Percentiles rank a stretch among this genome's conserved stretches.
Conservation (phyloP, 2,888 invertebrate species). For the Drosophila quinaria region DNA sequence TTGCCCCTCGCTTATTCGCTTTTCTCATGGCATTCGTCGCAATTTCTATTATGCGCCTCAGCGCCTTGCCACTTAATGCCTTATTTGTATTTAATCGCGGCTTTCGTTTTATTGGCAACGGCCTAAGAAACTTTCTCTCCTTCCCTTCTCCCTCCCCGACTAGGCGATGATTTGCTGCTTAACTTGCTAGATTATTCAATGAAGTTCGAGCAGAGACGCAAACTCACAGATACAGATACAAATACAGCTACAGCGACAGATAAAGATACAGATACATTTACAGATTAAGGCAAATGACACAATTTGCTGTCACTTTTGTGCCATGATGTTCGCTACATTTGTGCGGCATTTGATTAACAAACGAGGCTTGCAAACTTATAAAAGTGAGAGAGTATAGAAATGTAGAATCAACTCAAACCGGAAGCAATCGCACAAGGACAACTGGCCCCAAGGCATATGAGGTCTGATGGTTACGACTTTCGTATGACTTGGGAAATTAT, state of each 20-base stretch:
- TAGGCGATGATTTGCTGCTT: slow-evolving; percentile 34
- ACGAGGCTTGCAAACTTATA: slow-evolving; percentile 5
- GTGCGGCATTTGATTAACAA: slow-evolving; percentile 31
- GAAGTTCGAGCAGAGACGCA: slow-evolving; percentile 59
- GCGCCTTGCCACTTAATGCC: slow-evolving; percentile 79
- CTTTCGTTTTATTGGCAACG: slow-evolving; percentile 76
- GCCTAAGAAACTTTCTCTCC: slow-evolving; percentile 16
- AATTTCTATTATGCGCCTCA: slow-evolving; percentile 82
- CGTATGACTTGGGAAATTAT: slow-evolving; percentile 65
- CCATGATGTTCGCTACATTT: slow-evolving; percentile 44
- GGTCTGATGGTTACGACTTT: slow-evolving; percentile 33
- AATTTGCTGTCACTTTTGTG: slow-evolving; percentile 56
- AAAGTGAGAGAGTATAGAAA: slow-evolving; percentile 1
- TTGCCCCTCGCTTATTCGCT: slow-evolving; percentile 17
- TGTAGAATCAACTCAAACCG: slow-evolving; percentile 1
- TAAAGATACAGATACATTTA: slow-evolving; percentile 42
- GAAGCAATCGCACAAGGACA: slow-evolving; percentile 6
- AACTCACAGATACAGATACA: slow-evolving; percentile 24
- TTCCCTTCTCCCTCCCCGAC: not conserved
- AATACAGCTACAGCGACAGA: slow-evolving; percentile 19
- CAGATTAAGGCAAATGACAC: slow-evolving; percentile 73
- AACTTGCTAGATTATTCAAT: slow-evolving; percentile 61
- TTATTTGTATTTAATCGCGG: slow-evolving; percentile 83
- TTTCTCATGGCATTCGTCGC: slow-evolving; percentile 66
- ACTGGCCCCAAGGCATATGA: slow-evolving; percentile 30